These are phyloP conservation scores for Argyra leucocephala DNA, from an alignment of 2,888 invertebrate species.

Conservation along the genomic window DNA sequence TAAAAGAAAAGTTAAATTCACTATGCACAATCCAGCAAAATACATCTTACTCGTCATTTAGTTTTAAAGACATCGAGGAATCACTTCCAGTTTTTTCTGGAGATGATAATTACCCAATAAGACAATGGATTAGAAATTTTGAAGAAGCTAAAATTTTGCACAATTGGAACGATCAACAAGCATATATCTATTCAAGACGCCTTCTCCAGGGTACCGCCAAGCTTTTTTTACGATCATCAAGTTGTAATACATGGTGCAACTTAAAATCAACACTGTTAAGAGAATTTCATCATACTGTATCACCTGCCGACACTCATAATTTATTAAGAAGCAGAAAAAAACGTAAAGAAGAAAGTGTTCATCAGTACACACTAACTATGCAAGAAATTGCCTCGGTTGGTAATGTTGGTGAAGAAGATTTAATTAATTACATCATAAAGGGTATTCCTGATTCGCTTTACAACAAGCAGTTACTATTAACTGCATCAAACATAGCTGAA, in stretches of 20 bases:
- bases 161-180: conserved; percentile 15
- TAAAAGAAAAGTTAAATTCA: conserved; percentile 14
- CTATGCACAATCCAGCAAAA: conserved; percentile 9
- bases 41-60: conserved; percentile 12
- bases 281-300: conserved; percentile 17
- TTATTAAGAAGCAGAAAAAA: conserved; percentile 16
- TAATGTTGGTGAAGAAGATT: conserved; percentile 15
- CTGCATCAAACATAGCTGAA: conserved; percentile 13
- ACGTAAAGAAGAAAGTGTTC: conserved; percentile 16
- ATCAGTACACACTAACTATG: conserved; percentile 18
- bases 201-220: conserved; percentile 18
- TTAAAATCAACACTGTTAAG: conserved; percentile 17
- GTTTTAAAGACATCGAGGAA: conserved; percentile 20
- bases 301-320: conserved; percentile 18
- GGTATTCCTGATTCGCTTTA: conserved; percentile 16
- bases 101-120: conserved; percentile 20
- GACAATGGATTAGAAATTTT: conserved; percentile 17
- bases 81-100: conserved; percentile 18
- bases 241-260: conserved; percentile 17
- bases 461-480: conserved; percentile 17
- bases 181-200: conserved; percentile 16
- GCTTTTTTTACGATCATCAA: conserved; percentile 15
- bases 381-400: conserved; percentile 16
- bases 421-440: conserved; percentile 17
- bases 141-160: conserved; percentile 17